These are phyloP conservation scores for Drosophila mayri DNA, from an alignment of 1,140 invertebrate species.

Conservation along the genomic window DNA sequence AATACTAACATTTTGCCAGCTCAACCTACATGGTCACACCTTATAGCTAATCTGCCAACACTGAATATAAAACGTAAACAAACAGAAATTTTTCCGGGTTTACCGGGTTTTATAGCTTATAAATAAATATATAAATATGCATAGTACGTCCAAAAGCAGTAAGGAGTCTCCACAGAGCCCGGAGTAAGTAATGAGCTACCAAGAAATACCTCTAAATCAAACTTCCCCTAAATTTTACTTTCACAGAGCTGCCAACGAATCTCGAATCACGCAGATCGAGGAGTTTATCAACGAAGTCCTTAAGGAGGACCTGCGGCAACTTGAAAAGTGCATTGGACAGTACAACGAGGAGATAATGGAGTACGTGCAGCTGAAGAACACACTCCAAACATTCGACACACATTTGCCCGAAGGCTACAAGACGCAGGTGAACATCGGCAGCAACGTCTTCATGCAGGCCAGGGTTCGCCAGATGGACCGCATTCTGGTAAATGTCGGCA, in stretches of 20 bases:
- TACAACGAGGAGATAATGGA: slow-evolving; percentile 90
- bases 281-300: slow-evolving; percentile 89
- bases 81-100: neutral
- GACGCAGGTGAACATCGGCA: slow-evolving; percentile 91
- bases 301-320: slow-evolving; percentile 87
- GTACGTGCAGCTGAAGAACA: slow-evolving; percentile 89
- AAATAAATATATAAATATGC: slow-evolving; percentile 1
- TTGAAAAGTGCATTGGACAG: slow-evolving; percentile 87
- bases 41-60: neutral
- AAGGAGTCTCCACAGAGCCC: neutral
- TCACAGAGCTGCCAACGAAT: slow-evolving; percentile 28
- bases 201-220: neutral
- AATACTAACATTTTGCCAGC: neutral
- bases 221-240: neutral
- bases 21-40: no score
- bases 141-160: neutral
- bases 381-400: slow-evolving; percentile 87
- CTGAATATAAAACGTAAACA: neutral
- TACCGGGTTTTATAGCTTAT: neutral
- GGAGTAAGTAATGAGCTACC: neutral
- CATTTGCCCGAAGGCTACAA: slow-evolving; percentile 88
- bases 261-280: slow-evolving; percentile 85
- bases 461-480: slow-evolving; percentile 88
- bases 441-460: slow-evolving; percentile 91
- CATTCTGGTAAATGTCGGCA: slow-evolving; percentile 91